These are phyloP conservation scores for Ictidomys tridecemlineatus DNA, from an alignment of 2,113 vertebrate species.

Conservation along the genomic window DNA sequence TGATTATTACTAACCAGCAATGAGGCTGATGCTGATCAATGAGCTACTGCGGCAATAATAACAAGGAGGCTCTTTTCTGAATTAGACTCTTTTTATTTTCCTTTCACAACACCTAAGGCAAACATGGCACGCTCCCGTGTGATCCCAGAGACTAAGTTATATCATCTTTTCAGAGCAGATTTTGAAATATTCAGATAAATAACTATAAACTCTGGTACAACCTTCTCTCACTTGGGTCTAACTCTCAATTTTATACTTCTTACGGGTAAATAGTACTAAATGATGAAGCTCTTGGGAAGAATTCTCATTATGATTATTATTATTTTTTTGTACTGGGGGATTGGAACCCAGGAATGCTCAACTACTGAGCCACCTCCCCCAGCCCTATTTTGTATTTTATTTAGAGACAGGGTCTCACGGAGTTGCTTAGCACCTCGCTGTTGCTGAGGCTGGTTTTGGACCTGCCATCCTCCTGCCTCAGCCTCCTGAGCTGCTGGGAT, in stretches of 20 bases:
- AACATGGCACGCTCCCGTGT: neutral
- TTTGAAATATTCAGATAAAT: neutral
- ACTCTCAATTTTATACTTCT: neutral
- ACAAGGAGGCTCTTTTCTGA: neutral
- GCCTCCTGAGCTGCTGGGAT: too few relatives aligned
- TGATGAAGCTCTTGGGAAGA: neutral
- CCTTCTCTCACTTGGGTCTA: neutral
- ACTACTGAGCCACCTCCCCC: too few relatives aligned
- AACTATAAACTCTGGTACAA: neutral
- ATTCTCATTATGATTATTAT: neutral
- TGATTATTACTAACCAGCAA: neutral
- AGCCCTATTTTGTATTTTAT: too few relatives aligned
- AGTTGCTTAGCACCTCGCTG: too few relatives aligned
- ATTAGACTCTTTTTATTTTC: neutral
- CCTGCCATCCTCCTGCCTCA: too few relatives aligned
- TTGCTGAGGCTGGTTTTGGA: too few relatives aligned
- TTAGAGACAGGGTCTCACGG: too few relatives aligned
- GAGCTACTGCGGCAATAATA: neutral
- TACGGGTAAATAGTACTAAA: neutral
- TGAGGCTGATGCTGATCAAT: neutral
- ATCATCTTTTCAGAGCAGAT: neutral
- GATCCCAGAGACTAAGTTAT: neutral
- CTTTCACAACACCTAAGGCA: neutral
- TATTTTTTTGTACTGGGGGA: too few relatives aligned
- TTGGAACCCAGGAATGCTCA: too few relatives aligned